Evolutionary conservation across 2,113 vertebrate species (phyloP).

Genomic region (Australoheros scitulus): DNA sequence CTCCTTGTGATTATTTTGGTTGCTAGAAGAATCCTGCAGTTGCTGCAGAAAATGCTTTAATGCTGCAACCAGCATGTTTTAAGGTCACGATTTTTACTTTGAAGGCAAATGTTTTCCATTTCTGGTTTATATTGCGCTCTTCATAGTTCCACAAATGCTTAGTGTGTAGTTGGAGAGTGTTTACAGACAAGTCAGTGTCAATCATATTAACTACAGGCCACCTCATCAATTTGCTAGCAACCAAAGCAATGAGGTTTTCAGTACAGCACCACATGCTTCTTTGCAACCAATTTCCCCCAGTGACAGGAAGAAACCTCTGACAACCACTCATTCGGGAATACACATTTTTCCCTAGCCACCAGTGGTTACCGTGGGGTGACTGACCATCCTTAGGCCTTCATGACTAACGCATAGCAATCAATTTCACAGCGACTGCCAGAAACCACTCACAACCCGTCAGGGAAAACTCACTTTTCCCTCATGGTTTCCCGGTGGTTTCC

Average conservation of each 20-base stretch:
- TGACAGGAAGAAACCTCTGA: background rate
- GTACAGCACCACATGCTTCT: fast-evolving
- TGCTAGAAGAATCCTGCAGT: no score
- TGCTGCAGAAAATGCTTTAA: background rate
- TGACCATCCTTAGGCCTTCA: background rate
- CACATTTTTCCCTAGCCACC: background rate
- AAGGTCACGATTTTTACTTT: background rate
- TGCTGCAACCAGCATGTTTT: background rate
- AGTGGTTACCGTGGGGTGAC: no score
- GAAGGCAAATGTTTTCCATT: background rate
- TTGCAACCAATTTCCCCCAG: background rate
- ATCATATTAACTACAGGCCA: background rate
- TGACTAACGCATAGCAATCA: background rate
- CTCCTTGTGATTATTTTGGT: background rate
- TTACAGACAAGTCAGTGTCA: background rate
- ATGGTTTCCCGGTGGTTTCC: background rate
- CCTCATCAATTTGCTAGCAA: background rate
- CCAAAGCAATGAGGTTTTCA: background rate
- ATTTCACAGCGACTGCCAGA: background rate
- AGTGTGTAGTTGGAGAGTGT: background rate
- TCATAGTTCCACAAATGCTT: background rate
- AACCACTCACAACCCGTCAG: background rate
- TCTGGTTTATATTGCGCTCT: background rate
- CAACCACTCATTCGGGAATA: background rate
- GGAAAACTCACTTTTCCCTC: background rate